Conservation (phyloP, 2,797 vertebrate species). For the Anguilla pacifica region DNA sequence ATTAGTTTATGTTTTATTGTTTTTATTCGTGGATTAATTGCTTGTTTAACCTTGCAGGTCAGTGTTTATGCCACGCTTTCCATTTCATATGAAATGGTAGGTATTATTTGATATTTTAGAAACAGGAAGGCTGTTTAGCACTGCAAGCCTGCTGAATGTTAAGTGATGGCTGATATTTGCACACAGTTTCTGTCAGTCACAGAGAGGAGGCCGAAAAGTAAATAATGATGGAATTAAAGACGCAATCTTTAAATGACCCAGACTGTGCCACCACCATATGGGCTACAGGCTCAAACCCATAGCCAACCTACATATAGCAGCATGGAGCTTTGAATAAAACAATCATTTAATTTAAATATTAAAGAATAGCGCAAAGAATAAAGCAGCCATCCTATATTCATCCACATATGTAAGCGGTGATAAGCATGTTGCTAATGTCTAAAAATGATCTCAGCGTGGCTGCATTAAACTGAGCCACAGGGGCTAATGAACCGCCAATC, state of each 20-base stretch:
- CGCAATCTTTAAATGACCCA: not conserved
- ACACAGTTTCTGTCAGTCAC: not conserved
- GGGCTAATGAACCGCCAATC: too few relatives aligned
- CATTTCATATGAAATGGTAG: too few relatives aligned
- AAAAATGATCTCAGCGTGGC: too few relatives aligned
- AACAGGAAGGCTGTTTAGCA: too few relatives aligned
- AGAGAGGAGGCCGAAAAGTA: not conserved
- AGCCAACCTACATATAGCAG: not conserved
- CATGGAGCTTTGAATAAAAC: not conserved
- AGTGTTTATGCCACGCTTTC: not conserved
- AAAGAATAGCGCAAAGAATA: too few relatives aligned
- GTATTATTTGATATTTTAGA: too few relatives aligned
- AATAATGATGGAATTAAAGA: not conserved
- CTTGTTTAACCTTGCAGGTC: not conserved
- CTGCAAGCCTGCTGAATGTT: not conserved
- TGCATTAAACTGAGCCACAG: too few relatives aligned
- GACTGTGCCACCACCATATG: not conserved
- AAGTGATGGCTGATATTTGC: not conserved
- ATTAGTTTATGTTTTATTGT: not conserved
- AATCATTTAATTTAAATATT: not conserved
- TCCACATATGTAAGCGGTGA: too few relatives aligned
- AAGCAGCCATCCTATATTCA: too few relatives aligned
- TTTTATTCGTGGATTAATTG: not conserved
- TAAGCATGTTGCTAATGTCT: too few relatives aligned
- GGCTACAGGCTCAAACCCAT: not conserved